A percentile compares a stretch with the other conserved stretches of the same genome.
These are phyloP conservation scores for Yoshiicerus persimilis DNA, from an alignment of 1,140 invertebrate genomes.

Conservation along the genomic window DNA sequence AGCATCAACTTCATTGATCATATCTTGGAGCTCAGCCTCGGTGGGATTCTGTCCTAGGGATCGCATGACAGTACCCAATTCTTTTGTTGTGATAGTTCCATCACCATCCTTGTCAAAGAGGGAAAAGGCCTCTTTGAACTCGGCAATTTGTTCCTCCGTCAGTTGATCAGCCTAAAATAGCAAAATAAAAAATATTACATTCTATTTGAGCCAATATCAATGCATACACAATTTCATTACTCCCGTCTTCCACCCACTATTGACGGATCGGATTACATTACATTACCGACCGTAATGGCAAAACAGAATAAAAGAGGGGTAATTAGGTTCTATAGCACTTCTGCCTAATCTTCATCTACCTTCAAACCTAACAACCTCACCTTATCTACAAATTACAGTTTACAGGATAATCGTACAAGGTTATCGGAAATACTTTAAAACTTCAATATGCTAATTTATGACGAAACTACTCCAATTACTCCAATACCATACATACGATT, in stretches of 20 bases:
- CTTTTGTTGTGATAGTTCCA: constrained; percentile 99
- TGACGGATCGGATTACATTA: too few relatives aligned
- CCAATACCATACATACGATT: neutral
- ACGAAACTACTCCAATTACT: too few relatives aligned
- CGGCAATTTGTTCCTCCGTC: constrained; percentile 96
- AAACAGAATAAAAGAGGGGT: neutral
- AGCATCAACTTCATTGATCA: constrained; percentile 99
- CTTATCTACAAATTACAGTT: neutral
- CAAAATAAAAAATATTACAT: constrained; percentile 28
- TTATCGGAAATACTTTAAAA: neutral
- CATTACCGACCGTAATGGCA: neutral
- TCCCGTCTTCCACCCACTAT: neutral
- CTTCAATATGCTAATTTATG: neutral
- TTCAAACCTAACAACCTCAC: too few relatives aligned
- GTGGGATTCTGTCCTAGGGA: constrained; percentile 99
- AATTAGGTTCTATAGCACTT: neutral
- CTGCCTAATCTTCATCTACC: neutral
- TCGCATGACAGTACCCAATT: constrained; percentile 98
- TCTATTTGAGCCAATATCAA: neutral
- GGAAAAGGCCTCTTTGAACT: constrained; percentile 99
- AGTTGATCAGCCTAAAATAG: constrained; percentile 87
- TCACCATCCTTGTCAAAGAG: constrained; percentile 99
- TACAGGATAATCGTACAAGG: neutral
- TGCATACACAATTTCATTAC: neutral
- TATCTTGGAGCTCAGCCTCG: constrained; percentile 98